A percentile compares a stretch with the other conserved stretches of the same genome.
Evolutionary conservation across 2,113 vertebrate genomes (phyloP).

Genomic region (Phainopepla nitens): DNA sequence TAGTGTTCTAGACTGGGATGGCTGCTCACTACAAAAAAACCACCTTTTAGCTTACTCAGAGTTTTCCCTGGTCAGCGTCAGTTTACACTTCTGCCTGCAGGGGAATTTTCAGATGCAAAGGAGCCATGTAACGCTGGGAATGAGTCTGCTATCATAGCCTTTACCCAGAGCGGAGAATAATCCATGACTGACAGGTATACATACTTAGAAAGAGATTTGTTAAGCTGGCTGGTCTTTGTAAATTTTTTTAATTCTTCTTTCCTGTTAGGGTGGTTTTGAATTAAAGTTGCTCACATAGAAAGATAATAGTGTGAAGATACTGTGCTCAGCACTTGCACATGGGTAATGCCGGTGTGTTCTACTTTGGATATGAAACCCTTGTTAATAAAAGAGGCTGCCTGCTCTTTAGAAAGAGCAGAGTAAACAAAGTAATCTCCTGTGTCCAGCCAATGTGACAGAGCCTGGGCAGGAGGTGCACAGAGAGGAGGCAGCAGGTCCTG

Average conservation of each 20-base stretch:
- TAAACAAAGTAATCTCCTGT: background rate
- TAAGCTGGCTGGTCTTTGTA: background rate
- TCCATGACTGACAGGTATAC: background rate
- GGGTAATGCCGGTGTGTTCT: background rate
- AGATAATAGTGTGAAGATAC: background rate
- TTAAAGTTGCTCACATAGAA: background rate
- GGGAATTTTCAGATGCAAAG: background rate
- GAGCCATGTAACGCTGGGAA: background rate
- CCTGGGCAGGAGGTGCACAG: background rate
- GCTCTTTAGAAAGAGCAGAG: background rate
- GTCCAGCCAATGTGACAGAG: background rate
- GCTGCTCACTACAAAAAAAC: rapidly evolving
- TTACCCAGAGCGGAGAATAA: background rate
- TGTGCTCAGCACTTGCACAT: background rate
- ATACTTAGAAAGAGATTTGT: background rate
- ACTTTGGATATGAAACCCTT: background rate
- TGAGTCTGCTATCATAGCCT: background rate
- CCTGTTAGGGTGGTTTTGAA: background rate
- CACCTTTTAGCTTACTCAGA: background rate
- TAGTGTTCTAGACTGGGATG: background rate
- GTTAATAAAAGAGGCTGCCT: background rate
- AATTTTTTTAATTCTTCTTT: background rate
- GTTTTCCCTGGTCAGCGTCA: background rate
- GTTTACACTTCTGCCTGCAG: background rate
- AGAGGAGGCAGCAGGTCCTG: background rate